Conservation (phyloP, 2,797 vertebrate species). For the Borostomias antarcticus region DNA sequence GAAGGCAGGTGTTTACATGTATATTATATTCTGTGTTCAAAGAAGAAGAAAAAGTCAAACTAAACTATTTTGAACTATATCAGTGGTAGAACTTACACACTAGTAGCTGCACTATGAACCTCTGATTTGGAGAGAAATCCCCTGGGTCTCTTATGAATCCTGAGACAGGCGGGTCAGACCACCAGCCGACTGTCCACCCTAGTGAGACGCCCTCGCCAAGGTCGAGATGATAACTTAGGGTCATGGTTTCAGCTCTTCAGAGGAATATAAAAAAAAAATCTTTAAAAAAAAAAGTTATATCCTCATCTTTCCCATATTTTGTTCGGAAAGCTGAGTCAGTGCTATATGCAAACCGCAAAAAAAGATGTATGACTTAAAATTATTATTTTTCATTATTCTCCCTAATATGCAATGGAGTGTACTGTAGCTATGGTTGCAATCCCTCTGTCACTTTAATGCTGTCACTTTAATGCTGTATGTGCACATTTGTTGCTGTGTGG, state of each 20-base stretch:
- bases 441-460: conserved; percentile 83
- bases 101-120: conserved; percentile 9
- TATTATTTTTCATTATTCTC: conserved; percentile 74
- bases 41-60: background rate
- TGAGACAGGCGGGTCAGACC: conserved; percentile 24
- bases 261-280: conserved; percentile 40
- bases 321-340: conserved; percentile 63
- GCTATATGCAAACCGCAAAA: conserved; percentile 73
- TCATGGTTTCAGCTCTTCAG: conserved; percentile 49
- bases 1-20: conserved; percentile 18
- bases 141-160: conserved; percentile 49
- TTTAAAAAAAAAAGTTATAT: conserved; percentile 35
- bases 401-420: conserved; percentile 80
- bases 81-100: conserved; percentile 16
- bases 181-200: conserved; percentile 34
- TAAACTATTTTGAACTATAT: conserved; percentile 3
- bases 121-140: conserved; percentile 50
- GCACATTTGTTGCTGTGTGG: conserved; percentile 77
- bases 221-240: conserved; percentile 29
- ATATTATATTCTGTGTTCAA: conserved; percentile 5
- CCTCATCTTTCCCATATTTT: conserved; percentile 60
- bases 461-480: conserved; percentile 84
- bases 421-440: conserved; percentile 76
- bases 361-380: conserved; percentile 62
- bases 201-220: conserved; percentile 34